Evolutionary conservation across 2,888 invertebrate genomes (phyloP).

Genomic region (Aelia acuminata): DNA sequence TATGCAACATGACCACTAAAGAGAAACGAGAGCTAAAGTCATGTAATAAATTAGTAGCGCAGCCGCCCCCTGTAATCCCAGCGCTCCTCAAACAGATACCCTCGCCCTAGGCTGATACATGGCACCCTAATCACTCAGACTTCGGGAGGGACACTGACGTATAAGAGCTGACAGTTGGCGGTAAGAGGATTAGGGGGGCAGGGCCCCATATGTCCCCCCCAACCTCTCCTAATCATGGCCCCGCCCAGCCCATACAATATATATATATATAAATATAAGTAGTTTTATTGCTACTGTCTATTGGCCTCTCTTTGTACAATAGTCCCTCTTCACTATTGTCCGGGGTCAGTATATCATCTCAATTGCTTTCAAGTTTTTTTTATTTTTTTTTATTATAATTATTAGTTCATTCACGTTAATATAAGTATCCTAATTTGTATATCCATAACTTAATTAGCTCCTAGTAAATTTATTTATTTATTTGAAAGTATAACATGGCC

Average conservation of each 20-base stretch:
- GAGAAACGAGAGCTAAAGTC: background rate
- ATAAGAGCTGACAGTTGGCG: conserved; percentile 52
- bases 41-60: conserved; percentile 15
- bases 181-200: conserved; percentile 48
- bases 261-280: conserved; percentile 31
- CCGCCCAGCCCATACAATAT: conserved; percentile 34
- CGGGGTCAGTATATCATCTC: background rate
- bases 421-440: background rate
- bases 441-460: no score
- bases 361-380: background rate
- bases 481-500: no score
- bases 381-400: no score
- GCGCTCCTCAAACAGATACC: background rate
- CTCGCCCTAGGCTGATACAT: background rate
- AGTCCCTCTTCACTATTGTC: background rate
- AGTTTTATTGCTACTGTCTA: background rate
- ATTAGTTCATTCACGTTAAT: background rate
- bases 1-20: background rate
- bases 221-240: conserved; percentile 36
- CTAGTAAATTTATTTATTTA: no score
- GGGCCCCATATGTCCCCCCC: conserved; percentile 9
- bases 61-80: background rate
- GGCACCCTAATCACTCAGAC: conserved; percentile 36
- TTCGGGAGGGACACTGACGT: conserved; percentile 30
- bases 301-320: background rate